phyloP scores from a whole-genome alignment of 2,888 invertebrate genomes.

The Teinopalpus imperialis region DNA sequence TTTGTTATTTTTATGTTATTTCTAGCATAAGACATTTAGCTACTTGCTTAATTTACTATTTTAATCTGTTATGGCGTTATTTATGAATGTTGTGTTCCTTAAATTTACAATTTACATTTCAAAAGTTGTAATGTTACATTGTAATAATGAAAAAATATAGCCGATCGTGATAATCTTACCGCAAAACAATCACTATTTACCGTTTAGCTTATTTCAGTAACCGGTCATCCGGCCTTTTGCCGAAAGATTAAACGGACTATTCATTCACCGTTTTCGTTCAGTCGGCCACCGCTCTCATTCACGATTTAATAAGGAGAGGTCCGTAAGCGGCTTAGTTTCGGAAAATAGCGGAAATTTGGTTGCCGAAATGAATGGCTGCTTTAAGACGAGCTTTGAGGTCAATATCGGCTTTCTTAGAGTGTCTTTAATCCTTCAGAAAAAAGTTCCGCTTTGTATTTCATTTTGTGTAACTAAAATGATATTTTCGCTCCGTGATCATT shows the following conservation, averaged over 20 bases:
- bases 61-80: no score
- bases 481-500: no score
- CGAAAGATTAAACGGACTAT: constrained; percentile 38
- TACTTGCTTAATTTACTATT: no score
- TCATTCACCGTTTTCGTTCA: constrained; percentile 43
- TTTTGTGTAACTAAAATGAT: no score
- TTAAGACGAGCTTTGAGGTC: constrained; percentile 19
- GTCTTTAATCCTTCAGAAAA: constrained; percentile 16
- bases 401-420: constrained; percentile 15
- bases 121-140: no score
- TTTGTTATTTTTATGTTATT: no score
- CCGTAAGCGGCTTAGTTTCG: constrained; percentile 60
- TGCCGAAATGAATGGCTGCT: constrained; percentile 43
- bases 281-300: constrained; percentile 43
- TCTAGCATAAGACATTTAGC: no score
- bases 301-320: constrained; percentile 51
- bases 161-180: constrained; percentile 21
- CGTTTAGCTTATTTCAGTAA: constrained; percentile 38
- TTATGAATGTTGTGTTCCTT: no score
- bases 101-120: no score
- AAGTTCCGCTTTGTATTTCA: constrained; percentile 9
- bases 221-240: constrained; percentile 26
- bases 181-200: constrained; percentile 44
- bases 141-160: no score
- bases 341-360: constrained; percentile 53